Evolutionary conservation across 2,113 vertebrate genomes (phyloP), one percentile per base, ranked within the genome.

Genomic region (Lasiurus cinereus): DNA sequence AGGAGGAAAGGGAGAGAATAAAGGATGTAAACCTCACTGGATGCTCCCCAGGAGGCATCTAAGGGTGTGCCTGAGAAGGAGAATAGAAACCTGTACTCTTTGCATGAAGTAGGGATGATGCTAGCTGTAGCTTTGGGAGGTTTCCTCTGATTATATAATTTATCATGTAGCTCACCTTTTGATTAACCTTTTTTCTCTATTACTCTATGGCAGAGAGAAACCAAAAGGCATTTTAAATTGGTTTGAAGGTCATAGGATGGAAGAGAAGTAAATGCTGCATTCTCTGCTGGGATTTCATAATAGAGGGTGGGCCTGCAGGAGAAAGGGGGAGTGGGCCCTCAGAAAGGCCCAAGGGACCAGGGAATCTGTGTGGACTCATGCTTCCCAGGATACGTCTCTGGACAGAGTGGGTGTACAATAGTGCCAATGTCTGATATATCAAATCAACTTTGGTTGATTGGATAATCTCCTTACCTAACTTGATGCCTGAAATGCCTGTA

Each of bases 401-500:
- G 27, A 48, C 19, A 67, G 62, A 78, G 11, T 27, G 11, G 4
- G 4, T 43, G 33, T 70, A 24, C 8, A 21, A 11, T 3, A 50
- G 5, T 24, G 7, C 48, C 64, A 11, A 1, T 11, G 29, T 24
- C 66, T 77, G 73, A 67, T 0, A 85, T 18, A 27, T 29, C 16
- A 62, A 66, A 46, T 88, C 64, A 43, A 67, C 24, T 88, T 33
- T 78, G 10, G 19, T 48, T 46, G 5, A 24, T 29, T 24, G n/a
- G 4, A 36, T 83, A 46, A 86, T 83, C 24, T 93, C 52, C 19
- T 83, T 66, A 9, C 3, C 22, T 89, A 69, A 70, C 9, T 19
- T 59, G 22, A 54, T 22, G 6, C 39, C 66, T 76, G 21, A 87
- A 86, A 94, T 94, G 78, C 18, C 50, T 73, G 10, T 72, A 27